phyloP scores from a whole-genome alignment of 2,113 vertebrate species.

The Phoenicopterus ruber region DNA sequence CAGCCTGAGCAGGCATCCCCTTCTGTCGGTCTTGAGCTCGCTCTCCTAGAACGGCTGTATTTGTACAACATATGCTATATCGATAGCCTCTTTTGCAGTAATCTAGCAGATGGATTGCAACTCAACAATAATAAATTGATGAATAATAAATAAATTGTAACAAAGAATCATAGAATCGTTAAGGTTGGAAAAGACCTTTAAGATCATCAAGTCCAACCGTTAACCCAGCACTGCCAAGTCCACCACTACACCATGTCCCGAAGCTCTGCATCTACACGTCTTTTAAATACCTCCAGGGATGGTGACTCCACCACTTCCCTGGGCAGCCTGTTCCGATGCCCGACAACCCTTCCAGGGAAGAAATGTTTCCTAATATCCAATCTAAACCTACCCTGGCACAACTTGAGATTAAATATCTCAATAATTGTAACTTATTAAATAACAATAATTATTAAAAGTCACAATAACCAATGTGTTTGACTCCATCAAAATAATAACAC shows the following conservation, averaged over 20 bases:
- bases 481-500: neutral
- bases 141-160: neutral
- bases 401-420: neutral
- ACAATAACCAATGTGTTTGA: neutral
- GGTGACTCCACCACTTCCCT: no score
- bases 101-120: neutral
- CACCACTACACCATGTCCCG: no score
- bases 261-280: no score
- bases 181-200: no score
- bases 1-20: neutral
- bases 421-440: neutral
- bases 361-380: no score
- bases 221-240: no score
- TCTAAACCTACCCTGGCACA: no score
- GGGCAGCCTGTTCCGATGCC: no score
- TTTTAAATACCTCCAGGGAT: no score
- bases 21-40: neutral
- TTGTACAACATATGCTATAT: neutral
- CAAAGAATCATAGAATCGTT: no score
- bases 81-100: neutral
- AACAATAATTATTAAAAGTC: neutral
- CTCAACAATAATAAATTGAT: neutral
- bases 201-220: no score
- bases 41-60: neutral
- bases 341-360: no score